Conservation (phyloP, 2,888 invertebrate species). For the Pristionchus entomophagus region DNA sequence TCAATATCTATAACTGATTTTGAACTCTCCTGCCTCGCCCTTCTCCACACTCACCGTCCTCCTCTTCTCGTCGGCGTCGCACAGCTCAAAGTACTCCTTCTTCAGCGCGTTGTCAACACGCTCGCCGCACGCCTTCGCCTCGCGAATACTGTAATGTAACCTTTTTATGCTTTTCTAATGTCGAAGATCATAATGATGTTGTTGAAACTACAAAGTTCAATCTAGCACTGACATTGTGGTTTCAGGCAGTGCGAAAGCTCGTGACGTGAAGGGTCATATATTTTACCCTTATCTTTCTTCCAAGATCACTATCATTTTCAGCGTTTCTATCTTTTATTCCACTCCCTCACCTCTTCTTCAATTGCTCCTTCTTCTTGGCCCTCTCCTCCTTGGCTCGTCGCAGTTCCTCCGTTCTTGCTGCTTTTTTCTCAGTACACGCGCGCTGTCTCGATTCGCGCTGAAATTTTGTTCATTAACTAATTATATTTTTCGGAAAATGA, state of each 20-base stretch:
- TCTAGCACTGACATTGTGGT: too few relatives aligned
- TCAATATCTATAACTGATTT: too few relatives aligned
- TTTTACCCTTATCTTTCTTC: too few relatives aligned
- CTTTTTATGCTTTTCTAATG: too few relatives aligned
- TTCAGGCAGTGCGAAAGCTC: too few relatives aligned
- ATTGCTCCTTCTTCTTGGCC: neutral
- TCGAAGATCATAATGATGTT: too few relatives aligned
- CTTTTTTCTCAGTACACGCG: neutral
- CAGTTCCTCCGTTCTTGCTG: neutral
- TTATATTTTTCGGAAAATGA: neutral
- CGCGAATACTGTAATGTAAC: constrained; percentile 24
- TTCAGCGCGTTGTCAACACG: constrained; percentile 34
- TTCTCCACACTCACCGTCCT: constrained; percentile 31
- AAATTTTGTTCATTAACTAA: neutral
- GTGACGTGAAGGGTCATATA: too few relatives aligned
- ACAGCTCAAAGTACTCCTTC: constrained; percentile 5
- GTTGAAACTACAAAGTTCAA: too few relatives aligned
- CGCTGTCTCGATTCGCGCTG: constrained; percentile 11
- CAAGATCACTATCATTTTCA: too few relatives aligned
- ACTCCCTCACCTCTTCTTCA: neutral
- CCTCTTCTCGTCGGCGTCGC: constrained; percentile 9
- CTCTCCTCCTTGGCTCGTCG: neutral
- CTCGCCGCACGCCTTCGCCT: constrained; percentile 41
- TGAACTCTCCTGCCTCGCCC: too few relatives aligned
- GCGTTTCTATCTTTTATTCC: neutral